Evolutionary conservation across 2,113 vertebrate species (phyloP), one percentile per base, ranked within the genome.

Genomic region (Python bivittatus): DNA sequence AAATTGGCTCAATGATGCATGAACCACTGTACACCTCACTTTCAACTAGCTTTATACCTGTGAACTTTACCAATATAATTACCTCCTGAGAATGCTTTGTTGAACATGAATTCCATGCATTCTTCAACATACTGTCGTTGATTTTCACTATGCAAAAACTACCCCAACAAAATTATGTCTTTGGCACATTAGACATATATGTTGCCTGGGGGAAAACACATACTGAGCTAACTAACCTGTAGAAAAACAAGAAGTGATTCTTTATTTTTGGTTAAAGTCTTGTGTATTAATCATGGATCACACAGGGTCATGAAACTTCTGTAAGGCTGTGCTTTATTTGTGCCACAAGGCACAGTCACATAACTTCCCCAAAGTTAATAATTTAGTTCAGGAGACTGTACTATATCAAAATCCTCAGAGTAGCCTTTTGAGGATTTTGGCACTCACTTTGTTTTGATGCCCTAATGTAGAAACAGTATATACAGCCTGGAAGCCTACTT

Each of bases 1-100:
- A 96, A 96, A 97, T 96, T 96, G 96, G 96, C 93, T 96, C 96
- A 97, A 0, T 94, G 94, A 93, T 94, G 60, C 95, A 96, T 92
- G 94, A 95, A 95, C 95, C 96, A 95, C 96, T 97, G 96, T 95
- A 94, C 91, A 95, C 96, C 97, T 95, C 91, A 92, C 95, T 96
- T 92, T 95, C 92, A 87, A 87, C 90, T 93, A 93, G 17, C 29
- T 93, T 90, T 86, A 88, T 93, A 90, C 85, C 79, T 95, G 93
- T 96, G 91, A 94, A 94, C 88, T 0, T 87, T 29, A 52, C 0
- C 33, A 38, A 79, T 79, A 79, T 79, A 17, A 79, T 79, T 79
- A 79, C 15, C n/a, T 79, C 38, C 33, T 79, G 33, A 38, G 68
- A 79, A 79, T 38, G 72, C 33, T 79, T 79, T 22, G 17, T 79